Conservation (phyloP, 2,113 vertebrate genomes). For the Gasterosteus nipponicus region DNA sequence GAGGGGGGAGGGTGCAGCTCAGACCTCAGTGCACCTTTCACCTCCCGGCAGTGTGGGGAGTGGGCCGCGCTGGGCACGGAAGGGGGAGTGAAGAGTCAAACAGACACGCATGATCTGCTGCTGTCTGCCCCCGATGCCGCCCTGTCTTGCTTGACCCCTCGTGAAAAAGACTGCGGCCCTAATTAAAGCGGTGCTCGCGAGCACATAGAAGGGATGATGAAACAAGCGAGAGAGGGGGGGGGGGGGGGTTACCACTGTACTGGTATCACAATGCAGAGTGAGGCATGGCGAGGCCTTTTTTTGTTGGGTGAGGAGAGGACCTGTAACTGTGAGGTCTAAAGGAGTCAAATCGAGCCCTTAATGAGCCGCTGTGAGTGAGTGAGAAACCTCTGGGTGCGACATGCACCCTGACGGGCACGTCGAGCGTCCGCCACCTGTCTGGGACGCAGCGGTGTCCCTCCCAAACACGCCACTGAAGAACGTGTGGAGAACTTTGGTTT, state of each 20-base stretch:
- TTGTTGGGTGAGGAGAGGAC: background rate
- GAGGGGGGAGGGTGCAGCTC: conserved; percentile 9
- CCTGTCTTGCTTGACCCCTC: conserved; percentile 71
- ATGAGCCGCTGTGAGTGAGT: background rate
- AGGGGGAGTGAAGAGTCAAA: conserved; percentile 48
- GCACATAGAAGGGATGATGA: conserved; percentile 83
- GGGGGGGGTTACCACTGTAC: conserved; percentile 44
- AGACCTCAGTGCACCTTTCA: conserved; percentile 67
- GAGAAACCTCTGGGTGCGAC: background rate
- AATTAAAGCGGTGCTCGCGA: conserved; percentile 76
- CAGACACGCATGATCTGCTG: conserved; percentile 75
- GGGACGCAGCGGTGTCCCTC: background rate
- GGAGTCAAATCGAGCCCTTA: background rate
- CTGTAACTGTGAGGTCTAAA: background rate
- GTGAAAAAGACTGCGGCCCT: conserved; percentile 70
- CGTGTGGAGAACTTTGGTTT: conserved; percentile 30
- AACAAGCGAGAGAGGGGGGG: conserved; percentile 68
- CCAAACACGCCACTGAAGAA: conserved; percentile 5
- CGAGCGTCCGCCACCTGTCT: conserved; percentile 43
- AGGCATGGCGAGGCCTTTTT: background rate
- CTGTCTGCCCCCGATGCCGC: conserved; percentile 46
- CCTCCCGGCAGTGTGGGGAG: conserved; percentile 57
- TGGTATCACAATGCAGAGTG: conserved; percentile 34
- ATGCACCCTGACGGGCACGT: background rate
- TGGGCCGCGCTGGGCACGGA: conserved; percentile 29